Conservation (phyloP, 2,888 invertebrate genomes). For the Diarsia dahlii region DNA sequence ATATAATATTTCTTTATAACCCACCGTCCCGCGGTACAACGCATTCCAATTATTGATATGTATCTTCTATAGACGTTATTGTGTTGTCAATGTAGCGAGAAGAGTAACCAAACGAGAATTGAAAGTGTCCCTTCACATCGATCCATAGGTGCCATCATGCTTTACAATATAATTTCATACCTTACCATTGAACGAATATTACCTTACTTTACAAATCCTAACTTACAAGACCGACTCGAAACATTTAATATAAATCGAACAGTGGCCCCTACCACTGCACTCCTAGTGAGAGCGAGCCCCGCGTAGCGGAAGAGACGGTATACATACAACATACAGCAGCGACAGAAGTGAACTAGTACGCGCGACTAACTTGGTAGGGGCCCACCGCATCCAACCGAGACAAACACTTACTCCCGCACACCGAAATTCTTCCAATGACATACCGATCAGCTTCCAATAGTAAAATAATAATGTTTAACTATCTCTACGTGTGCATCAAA, state of each 20-base stretch:
- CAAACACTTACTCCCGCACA: conserved; percentile 81
- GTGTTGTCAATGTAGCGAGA: conserved; percentile 81
- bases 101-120: conserved; percentile 79
- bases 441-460: conserved; percentile 87
- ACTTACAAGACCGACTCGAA: conserved; percentile 84
- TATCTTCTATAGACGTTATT: conserved; percentile 87
- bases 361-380: conserved; percentile 72
- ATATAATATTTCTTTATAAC: conserved; percentile 64
- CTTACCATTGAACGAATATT: conserved; percentile 86
- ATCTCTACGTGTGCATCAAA: conserved; percentile 88
- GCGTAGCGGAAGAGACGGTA: conserved; percentile 71
- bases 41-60: conserved; percentile 87
- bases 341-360: conserved; percentile 69
- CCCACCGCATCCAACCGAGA: conserved; percentile 75
- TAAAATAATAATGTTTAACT: conserved; percentile 84
- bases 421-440: conserved; percentile 85
- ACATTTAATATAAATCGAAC: conserved; percentile 74
- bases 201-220: conserved; percentile 86
- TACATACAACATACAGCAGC: conserved; percentile 70
- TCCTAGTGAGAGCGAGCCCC: conserved; percentile 68
- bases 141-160: conserved; percentile 85
- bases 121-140: conserved; percentile 88
- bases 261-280: conserved; percentile 69
- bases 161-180: conserved; percentile 81
- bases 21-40: conserved; percentile 84